Evolutionary conservation across 2,888 invertebrate genomes (phyloP).

Genomic region (Limenitis camilla): DNA sequence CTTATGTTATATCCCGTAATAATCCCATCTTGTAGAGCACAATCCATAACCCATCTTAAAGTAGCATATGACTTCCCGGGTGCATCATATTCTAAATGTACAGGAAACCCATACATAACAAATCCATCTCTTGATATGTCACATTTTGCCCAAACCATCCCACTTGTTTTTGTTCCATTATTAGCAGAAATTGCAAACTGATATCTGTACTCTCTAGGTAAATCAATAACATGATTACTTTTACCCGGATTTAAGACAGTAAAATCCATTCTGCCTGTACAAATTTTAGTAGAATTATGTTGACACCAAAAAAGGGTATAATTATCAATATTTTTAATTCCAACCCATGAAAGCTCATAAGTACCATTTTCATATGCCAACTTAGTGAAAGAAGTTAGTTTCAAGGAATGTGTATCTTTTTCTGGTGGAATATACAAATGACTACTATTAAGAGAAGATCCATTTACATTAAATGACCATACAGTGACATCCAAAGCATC

Average conservation of each 20-base stretch:
- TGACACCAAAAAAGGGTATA: constrained; percentile 90
- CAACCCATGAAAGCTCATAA: constrained; percentile 66
- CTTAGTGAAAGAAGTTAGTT: constrained; percentile 77
- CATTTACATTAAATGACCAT: constrained; percentile 76
- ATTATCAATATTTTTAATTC: constrained; percentile 72
- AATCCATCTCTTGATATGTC: constrained; percentile 63
- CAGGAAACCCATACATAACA: constrained; percentile 72
- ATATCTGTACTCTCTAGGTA: constrained; percentile 75
- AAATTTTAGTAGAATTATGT: constrained; percentile 61
- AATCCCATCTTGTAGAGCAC: constrained; percentile 79
- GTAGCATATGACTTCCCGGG: constrained; percentile 56
- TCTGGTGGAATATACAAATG: constrained; percentile 76
- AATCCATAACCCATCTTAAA: constrained; percentile 85
- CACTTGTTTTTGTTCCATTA: constrained; percentile 79
- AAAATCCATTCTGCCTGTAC: constrained; percentile 70
- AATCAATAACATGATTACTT: constrained; percentile 74
- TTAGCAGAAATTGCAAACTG: constrained; percentile 90
- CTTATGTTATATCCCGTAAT: constrained; percentile 83
- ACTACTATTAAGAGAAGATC: constrained; percentile 73
- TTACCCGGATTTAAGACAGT: constrained; percentile 47
- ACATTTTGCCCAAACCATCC: constrained; percentile 90
- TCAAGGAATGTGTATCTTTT: constrained; percentile 60
- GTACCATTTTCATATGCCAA: constrained; percentile 79
- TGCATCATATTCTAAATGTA: constrained; percentile 47
- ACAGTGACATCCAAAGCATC: constrained; percentile 70